Evolutionary conservation across 2,888 invertebrate species (phyloP).

Genomic region (Protula sp.): DNA sequence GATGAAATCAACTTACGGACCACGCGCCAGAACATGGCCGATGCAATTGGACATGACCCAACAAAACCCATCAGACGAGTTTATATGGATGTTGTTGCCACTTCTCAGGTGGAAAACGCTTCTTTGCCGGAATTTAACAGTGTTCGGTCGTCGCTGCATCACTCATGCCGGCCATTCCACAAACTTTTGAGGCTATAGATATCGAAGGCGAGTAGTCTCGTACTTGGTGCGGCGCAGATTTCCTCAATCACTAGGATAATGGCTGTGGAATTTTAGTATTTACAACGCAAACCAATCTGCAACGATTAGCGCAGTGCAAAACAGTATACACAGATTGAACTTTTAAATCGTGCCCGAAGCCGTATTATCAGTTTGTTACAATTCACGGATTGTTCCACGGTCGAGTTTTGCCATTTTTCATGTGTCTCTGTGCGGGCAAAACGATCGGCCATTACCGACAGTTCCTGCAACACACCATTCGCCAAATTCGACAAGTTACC

Average conservation of each 20-base stretch:
- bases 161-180: background rate
- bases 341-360: background rate
- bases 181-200: background rate
- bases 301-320: background rate
- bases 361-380: background rate
- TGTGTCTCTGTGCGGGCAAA: background rate
- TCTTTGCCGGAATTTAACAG: background rate
- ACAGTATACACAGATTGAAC: background rate
- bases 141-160: background rate
- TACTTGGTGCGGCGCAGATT: background rate
- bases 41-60: background rate
- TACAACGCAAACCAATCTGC: background rate
- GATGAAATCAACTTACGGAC: background rate
- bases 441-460: background rate
- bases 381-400: background rate
- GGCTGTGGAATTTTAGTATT: background rate
- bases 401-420: background rate
- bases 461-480: background rate
- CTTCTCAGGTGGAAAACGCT: background rate
- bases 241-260: background rate
- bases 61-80: background rate
- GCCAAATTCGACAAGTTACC: background rate
- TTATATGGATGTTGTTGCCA: background rate
- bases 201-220: background rate
- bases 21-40: background rate